Percentiles rank a stretch among this genome's conserved stretches.
Conservation (phyloP, 2,113 vertebrate species). For the Girardinichthys multiradiatus region DNA sequence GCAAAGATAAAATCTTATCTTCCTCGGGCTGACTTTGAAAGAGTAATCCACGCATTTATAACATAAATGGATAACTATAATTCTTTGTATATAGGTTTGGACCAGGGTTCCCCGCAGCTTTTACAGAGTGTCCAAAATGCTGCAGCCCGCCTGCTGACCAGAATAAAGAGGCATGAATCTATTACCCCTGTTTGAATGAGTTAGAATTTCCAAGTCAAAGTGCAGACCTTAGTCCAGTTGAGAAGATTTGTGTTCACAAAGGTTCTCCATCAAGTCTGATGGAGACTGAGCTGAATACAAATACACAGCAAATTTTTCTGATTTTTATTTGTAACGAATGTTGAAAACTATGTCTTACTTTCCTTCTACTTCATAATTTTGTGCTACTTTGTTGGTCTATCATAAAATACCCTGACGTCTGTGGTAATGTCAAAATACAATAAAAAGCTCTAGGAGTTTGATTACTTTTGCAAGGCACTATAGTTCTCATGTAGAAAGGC, state of each 20-base stretch:
- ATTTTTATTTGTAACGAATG: background rate
- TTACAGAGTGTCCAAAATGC: too few relatives aligned
- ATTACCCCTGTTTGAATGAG: background rate
- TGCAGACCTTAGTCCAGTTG: too few relatives aligned
- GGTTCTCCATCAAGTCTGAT: background rate
- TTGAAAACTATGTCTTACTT: background rate
- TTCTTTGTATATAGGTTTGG: too few relatives aligned
- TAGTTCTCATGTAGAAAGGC: constrained; percentile 28
- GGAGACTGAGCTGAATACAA: background rate
- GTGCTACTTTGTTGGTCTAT: background rate
- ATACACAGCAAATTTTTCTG: background rate
- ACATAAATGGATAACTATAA: too few relatives aligned
- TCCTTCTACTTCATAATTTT: background rate
- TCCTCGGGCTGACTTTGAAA: too few relatives aligned
- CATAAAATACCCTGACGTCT: background rate
- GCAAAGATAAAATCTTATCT: too few relatives aligned
- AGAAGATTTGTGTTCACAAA: background rate
- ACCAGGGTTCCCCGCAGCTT: too few relatives aligned
- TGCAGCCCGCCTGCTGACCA: too few relatives aligned
- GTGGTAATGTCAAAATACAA: too few relatives aligned
- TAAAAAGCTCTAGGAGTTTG: background rate
- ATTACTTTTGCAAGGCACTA: background rate
- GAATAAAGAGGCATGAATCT: too few relatives aligned
- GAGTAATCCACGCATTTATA: too few relatives aligned
- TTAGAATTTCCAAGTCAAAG: background rate